A percentile compares a stretch with the other conserved stretches of the same genome.
Conservation (phyloP, 2,113 vertebrate genomes). For the Sebastes fasciatus region DNA sequence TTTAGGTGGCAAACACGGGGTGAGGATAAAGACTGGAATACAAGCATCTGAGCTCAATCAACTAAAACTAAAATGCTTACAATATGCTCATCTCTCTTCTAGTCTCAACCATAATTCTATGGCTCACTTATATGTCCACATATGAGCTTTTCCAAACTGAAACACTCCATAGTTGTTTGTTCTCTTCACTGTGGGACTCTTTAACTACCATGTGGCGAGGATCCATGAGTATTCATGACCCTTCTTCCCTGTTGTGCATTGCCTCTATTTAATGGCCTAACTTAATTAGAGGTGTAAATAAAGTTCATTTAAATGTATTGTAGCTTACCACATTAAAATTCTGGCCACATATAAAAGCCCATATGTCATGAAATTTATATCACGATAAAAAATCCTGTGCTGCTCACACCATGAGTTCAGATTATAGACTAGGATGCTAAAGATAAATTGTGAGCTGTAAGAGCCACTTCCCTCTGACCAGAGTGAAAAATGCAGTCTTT, state of each 20-base stretch:
- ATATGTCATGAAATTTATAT: conserved; percentile 5
- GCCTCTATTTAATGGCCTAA: background rate
- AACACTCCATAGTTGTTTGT: background rate
- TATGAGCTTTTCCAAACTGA: background rate
- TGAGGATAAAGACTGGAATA: conserved; percentile 11
- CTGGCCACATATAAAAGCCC: background rate
- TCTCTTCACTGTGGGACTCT: background rate
- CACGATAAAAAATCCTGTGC: background rate
- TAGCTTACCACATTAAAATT: background rate
- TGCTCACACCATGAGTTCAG: background rate
- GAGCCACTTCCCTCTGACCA: conserved; percentile 25
- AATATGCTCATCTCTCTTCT: background rate
- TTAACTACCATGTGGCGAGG: background rate
- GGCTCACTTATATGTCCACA: background rate
- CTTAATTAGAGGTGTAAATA: conserved; percentile 2
- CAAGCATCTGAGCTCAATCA: background rate
- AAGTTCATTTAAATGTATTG: background rate
- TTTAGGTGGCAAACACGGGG: conserved; percentile 20
- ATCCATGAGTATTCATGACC: background rate
- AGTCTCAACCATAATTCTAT: background rate
- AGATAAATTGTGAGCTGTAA: conserved; percentile 21
- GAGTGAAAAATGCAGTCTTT: conserved; percentile 52
- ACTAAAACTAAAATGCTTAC: background rate
- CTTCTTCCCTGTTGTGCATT: background rate
- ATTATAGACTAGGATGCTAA: background rate